Conservation (phyloP, 1,140 invertebrate species). For the Hestina assimilis region DNA sequence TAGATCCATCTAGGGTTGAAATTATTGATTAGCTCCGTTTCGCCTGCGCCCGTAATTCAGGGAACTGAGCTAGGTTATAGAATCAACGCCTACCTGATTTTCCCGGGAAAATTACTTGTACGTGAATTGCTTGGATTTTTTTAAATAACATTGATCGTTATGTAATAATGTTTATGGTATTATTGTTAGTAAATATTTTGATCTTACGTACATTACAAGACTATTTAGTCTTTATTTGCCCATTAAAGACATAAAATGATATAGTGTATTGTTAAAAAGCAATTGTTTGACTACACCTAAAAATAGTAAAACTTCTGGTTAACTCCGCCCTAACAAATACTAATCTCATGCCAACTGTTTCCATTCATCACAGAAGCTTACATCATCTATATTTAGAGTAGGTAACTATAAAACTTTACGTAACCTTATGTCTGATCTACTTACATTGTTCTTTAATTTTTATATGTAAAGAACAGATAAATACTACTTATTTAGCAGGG, state of each 20-base stretch:
- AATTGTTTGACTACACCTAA: neutral
- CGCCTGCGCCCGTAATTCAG: conserved; percentile 13
- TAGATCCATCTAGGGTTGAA: conserved; percentile 18
- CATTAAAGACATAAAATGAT: no score
- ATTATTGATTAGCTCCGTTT: conserved; percentile 11
- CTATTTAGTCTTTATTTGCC: no score
- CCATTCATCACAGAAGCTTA: conserved; percentile 41
- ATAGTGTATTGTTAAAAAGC: neutral
- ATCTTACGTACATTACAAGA: no score
- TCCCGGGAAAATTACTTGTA: no score
- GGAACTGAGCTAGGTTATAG: conserved; percentile 1
- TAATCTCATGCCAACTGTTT: conserved; percentile 33
- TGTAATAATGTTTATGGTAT: no score
- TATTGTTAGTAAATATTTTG: no score
- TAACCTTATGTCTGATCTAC: conserved; percentile 34
- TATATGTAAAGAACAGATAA: no score
- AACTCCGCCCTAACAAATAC: conserved; percentile 1
- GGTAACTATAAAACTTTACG: conserved; percentile 39
- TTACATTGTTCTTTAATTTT: no score
- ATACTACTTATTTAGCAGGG: no score
- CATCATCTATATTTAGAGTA: conserved; percentile 46
- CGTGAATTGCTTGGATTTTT: no score
- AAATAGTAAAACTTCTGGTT: neutral
- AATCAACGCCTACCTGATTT: neutral
- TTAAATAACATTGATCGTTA: no score